Percentiles rank a stretch among this genome's conserved stretches.
Conservation (phyloP, 2,113 vertebrate species). For the Elanoides forficatus region DNA sequence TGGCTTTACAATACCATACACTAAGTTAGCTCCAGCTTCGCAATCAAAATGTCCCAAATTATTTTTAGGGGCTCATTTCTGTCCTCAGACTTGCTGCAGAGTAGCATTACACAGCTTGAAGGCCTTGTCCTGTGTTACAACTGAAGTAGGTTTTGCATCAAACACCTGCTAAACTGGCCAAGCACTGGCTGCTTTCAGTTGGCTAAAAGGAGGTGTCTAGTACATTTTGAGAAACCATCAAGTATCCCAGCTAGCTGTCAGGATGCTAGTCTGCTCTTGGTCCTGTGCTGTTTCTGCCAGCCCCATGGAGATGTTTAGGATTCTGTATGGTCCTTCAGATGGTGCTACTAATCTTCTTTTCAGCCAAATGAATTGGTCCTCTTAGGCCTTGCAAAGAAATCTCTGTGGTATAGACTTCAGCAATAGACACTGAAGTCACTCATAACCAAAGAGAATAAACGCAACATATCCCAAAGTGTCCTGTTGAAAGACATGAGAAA, state of each 20-base stretch:
- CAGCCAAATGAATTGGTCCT: background rate
- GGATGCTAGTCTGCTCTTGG: background rate
- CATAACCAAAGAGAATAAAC: background rate
- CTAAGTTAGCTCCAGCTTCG: background rate
- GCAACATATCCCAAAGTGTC: background rate
- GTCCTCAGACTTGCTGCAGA: background rate
- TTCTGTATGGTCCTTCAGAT: background rate
- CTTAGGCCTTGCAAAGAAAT: background rate
- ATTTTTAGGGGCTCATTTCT: background rate
- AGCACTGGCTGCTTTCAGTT: background rate
- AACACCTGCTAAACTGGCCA: background rate
- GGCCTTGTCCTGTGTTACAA: background rate
- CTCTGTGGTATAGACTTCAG: background rate
- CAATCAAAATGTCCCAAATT: background rate
- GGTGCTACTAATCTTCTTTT: background rate
- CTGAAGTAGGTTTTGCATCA: background rate
- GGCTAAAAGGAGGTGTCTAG: background rate
- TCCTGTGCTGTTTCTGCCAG: background rate
- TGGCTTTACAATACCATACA: background rate
- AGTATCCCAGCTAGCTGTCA: background rate
- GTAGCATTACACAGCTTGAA: background rate
- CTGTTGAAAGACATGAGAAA: background rate
- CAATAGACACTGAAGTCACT: background rate
- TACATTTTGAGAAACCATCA: background rate
- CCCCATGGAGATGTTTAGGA: background rate